These are phyloP conservation scores for Cavia porcellus DNA, from an alignment of 2,113 vertebrate genomes.

Conservation along the genomic window DNA sequence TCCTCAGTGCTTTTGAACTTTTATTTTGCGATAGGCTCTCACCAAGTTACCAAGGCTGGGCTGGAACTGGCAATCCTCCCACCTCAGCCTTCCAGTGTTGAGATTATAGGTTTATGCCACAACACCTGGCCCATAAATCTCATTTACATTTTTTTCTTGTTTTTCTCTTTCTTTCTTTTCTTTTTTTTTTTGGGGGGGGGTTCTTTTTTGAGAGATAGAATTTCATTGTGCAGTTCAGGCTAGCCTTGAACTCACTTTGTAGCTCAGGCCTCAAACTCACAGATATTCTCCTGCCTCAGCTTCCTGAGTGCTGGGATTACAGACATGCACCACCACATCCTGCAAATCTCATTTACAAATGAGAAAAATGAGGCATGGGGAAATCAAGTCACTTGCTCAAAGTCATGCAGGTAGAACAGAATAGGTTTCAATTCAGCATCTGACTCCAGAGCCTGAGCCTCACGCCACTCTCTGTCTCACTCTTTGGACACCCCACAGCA, in stretches of 20 bases:
- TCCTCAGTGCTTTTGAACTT: not conserved
- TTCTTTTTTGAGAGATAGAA: no score
- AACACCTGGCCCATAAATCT: not conserved
- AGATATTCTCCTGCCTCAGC: not conserved
- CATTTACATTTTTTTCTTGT: not conserved
- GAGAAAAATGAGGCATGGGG: not conserved
- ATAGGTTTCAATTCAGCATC: not conserved
- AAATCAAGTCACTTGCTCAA: slow-evolving; percentile 54
- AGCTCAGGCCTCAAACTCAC: no score
- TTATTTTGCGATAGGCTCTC: not conserved
- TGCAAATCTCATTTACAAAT: not conserved
- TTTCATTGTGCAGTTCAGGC: no score
- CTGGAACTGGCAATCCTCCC: not conserved
- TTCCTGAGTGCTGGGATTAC: not conserved
- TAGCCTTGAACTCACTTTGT: no score
- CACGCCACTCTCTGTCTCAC: not conserved
- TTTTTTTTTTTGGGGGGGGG: no score
- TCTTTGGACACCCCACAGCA: not conserved
- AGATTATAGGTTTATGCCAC: not conserved
- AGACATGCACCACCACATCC: not conserved
- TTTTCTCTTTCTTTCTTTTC: no score
- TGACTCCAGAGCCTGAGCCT: not conserved
- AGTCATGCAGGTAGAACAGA: not conserved
- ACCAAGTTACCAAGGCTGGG: not conserved
- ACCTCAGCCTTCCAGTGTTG: not conserved